Evolutionary conservation across 1,140 invertebrate species (phyloP).

Genomic region (Phocides pigmalion): DNA sequence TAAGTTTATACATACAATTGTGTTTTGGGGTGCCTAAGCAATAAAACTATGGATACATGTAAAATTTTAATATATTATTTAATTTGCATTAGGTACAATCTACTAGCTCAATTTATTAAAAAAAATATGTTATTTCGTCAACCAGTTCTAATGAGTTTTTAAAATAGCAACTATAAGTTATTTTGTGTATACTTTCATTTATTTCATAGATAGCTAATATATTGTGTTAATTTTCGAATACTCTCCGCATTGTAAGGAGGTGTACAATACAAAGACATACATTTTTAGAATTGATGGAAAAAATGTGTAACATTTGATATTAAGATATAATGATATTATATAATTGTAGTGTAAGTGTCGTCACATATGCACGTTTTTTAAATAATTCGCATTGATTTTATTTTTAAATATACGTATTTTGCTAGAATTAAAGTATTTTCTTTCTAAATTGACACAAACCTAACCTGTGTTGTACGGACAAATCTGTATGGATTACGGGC

Average conservation of each 20-base stretch:
- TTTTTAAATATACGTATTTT: constrained; percentile 29
- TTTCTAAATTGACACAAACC: neutral
- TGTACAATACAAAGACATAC: too few relatives aligned
- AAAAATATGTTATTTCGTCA: too few relatives aligned
- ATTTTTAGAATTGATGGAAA: too few relatives aligned
- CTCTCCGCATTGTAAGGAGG: neutral
- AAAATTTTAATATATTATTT: neutral
- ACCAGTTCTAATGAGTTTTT: too few relatives aligned
- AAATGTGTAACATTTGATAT: too few relatives aligned
- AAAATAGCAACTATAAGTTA: neutral
- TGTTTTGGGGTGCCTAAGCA: too few relatives aligned
- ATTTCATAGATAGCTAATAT: constrained; percentile 27
- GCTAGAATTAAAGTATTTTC: neutral
- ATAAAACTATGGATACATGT: too few relatives aligned
- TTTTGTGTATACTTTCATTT: neutral
- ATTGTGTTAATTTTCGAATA: constrained; percentile 23
- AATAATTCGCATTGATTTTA: constrained; percentile 9
- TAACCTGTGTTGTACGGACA: too few relatives aligned
- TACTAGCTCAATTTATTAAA: neutral
- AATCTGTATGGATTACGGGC: too few relatives aligned
- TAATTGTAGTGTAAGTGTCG: constrained; percentile 6
- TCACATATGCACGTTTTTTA: constrained; percentile 16
- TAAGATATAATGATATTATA: constrained; percentile 14
- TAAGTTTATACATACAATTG: too few relatives aligned
- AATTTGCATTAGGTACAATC: neutral